Conservation (phyloP, 1,140 invertebrate species). For the Mesaphorura yosii region DNA sequence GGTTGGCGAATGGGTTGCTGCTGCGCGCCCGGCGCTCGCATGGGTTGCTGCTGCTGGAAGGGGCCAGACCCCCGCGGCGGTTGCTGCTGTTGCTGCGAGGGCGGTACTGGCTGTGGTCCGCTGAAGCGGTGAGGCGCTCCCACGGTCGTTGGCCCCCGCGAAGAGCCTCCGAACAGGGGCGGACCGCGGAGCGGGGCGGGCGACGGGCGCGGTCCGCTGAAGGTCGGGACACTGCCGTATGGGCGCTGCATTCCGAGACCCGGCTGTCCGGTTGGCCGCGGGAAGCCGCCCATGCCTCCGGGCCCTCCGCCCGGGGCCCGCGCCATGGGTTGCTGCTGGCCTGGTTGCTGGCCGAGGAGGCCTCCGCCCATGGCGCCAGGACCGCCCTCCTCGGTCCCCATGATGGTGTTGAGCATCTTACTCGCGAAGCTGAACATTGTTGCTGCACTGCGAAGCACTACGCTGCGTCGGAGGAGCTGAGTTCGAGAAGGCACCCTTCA, state of each 20-base stretch:
- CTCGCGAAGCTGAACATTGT: constrained; percentile 40
- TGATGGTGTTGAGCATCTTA: constrained; percentile 40
- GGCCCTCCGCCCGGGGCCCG: constrained; percentile 9
- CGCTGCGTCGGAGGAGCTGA: no score
- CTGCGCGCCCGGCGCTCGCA: constrained; percentile 4
- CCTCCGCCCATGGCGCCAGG: constrained; percentile 18
- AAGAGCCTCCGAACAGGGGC: constrained; percentile 28
- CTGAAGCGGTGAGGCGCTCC: constrained; percentile 30
- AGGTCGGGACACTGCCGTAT: constrained; percentile 21
- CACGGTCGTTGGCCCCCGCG: constrained; percentile 15
- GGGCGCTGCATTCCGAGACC: constrained; percentile 25
- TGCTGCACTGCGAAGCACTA: no score
- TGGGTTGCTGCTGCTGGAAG: constrained; percentile 6
- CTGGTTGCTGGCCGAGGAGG: constrained; percentile 9
- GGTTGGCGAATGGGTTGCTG: not conserved
- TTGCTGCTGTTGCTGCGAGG: no score
- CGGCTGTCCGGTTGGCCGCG: constrained; percentile 22
- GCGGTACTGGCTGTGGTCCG: constrained; percentile 20
- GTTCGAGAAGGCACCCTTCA: no score
- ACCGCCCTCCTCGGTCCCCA: constrained; percentile 35
- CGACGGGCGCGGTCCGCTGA: constrained; percentile 27
- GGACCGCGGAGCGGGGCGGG: constrained; percentile 21
- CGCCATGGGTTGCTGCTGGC: constrained; percentile 19
- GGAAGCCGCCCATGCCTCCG: constrained; percentile 28
- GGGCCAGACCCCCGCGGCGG: constrained; percentile 7